Evolutionary conservation across 1,140 invertebrate genomes (phyloP), one percentile per base, ranked within the genome.

Genomic region (Cyrtorhinus lividipennis): DNA sequence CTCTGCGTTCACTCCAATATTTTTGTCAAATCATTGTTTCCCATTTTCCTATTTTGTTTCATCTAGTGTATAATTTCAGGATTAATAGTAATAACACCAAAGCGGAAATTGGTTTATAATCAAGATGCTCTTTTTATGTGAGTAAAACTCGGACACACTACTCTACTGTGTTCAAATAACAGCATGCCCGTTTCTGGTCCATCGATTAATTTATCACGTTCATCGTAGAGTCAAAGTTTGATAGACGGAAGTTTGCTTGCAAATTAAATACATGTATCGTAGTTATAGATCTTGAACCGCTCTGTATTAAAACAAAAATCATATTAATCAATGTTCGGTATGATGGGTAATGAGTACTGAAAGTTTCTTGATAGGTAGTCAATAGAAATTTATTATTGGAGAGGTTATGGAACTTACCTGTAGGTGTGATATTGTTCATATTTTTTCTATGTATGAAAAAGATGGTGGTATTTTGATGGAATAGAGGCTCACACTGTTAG

Each of bases 41-140:
- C 53, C 44, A 45, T 12, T 12, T 45, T 12, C 44, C n/a, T n/a
- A 20, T 56, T 24, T 8, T 20, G 23, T 56, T 56, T 20, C 8
- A 18, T 56, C 18, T 26, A 56, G 24, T 62, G 10, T 62, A 62
- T 62, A 62, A 1, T 62, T 62, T 62, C 61, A 62, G 61, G 61
- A 56, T 24, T 1, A 53, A 30, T 62, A 62, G 61, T 62, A 18
- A 26, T 62, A 27, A 53, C 44, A 10, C 45, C 25, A 27, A 30
- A 53, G 61, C 25, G 22, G 48, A 56, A 8, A 24, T 2, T 53
- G 61, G 56, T 30, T 38, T 38, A 38, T 5, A 24, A 38, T 38
- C 30, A 15, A 38, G 30, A 38, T 38, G 30, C 30, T 38, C 30
- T 38, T 15, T 38, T 38, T 38, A 38, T 8, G 30, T 38, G 30